Evolutionary conservation across 2,888 invertebrate species (phyloP), one percentile per base, ranked within the genome.

Genomic region (Plusia festucae): DNA sequence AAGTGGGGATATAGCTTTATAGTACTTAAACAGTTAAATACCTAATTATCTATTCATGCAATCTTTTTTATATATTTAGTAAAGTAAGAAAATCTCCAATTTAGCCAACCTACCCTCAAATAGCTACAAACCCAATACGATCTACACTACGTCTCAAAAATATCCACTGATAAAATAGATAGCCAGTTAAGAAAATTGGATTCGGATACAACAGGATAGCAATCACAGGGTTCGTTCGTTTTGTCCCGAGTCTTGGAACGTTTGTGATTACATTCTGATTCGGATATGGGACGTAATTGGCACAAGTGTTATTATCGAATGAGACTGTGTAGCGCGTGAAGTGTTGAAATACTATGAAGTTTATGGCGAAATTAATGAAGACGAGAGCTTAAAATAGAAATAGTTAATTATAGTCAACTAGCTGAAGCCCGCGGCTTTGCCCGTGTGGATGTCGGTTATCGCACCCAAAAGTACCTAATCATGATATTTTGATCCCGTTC

Each of bases 171-270:
- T 78, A 73, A 73, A 69, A 68, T 76, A 81, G 58, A 76, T 61
- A 22, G 68, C 57, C 72, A 62, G 70, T 79, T 79, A 79, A 81
- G 82, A 68, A 81, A 81, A 79, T 79, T 79, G 79, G 79, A 79
- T 81, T 71, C 61, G 67, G 63, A 79, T 76, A 79, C 78, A 78
- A 78, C 76, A 75, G 71, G 79, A 64, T 69, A 62, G 73, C 81
- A 75, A 79, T 79, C 79, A 76, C 72, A 76, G 72, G 52, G 60
- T 78, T 62, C 76, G 76, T 65, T 65, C 64, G 53, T 61, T 59
- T 70, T 63, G 66, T 68, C 66, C 60, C 63, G 62, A 61, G 59
- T 78, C 68, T 59, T 69, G 53, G 61, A 81, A 60, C 62, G 79
- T 68, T 68, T 67, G 77, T 65, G 67, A 81, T 81, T 81, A 71